Percentiles rank a stretch among this genome's conserved stretches.
Evolutionary conservation across 2,888 invertebrate genomes (phyloP).

Genomic region (Phyllotreta striolata): DNA sequence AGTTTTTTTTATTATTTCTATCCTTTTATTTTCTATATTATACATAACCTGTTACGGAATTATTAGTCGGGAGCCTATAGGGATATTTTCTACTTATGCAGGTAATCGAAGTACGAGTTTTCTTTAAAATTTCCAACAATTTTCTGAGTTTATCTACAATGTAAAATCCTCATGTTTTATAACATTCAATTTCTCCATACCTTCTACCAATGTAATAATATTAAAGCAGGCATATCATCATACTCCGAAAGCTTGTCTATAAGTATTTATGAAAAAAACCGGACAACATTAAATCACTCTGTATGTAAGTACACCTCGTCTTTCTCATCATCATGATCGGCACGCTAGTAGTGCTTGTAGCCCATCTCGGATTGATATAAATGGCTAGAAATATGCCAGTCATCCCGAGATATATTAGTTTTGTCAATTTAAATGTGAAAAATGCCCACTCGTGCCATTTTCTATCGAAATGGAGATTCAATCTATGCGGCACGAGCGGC

Average conservation of each 20-base stretch:
- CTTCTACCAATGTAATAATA: no score
- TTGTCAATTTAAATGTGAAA: slow-evolving; percentile 18
- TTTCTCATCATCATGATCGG: slow-evolving; percentile 10
- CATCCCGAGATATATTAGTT: slow-evolving; percentile 20
- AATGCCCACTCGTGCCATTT: slow-evolving; percentile 19
- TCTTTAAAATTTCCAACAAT: no score
- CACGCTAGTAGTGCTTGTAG: slow-evolving; percentile 6
- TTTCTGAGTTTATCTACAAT: no score
- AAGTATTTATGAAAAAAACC: no score
- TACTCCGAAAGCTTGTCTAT: no score
- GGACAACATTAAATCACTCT: slow-evolving; percentile 1
- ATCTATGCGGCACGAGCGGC: slow-evolving; percentile 13
- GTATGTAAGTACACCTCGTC: slow-evolving; percentile 5
- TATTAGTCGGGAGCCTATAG: slow-evolving; percentile 1
- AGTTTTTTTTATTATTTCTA: slow-evolving; percentile 4
- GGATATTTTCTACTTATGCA: no score
- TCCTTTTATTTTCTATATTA: slow-evolving; percentile 15
- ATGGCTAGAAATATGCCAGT: slow-evolving; percentile 16
- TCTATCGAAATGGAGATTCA: slow-evolving; percentile 21
- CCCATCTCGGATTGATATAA: slow-evolving; percentile 17
- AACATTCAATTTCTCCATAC: no score
- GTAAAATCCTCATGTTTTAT: no score
- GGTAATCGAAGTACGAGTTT: no score
- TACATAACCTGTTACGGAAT: slow-evolving; percentile 15
- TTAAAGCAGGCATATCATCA: no score